Conservation (phyloP, 2,888 invertebrate genomes). For the Oscheius myriophilus region DNA sequence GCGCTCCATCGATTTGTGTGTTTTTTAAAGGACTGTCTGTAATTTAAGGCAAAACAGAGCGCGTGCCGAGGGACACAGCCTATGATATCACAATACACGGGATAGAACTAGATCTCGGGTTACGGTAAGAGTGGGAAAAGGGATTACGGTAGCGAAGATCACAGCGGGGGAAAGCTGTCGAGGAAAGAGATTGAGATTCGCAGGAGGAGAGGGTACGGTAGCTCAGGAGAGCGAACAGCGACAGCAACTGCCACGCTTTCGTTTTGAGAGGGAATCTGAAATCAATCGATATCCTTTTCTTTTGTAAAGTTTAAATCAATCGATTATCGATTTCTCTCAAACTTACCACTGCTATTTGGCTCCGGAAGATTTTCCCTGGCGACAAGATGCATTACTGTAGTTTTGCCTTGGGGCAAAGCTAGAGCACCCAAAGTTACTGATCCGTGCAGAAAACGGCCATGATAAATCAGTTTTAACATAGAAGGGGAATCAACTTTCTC, state of each 20-base stretch:
- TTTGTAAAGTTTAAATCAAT: no score
- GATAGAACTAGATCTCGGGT: slow-evolving; percentile 15
- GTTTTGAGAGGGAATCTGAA: slow-evolving; percentile 67
- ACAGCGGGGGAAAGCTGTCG: slow-evolving; percentile 23
- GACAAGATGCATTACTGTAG: slow-evolving; percentile 99
- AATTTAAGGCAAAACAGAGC: no score
- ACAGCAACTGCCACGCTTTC: slow-evolving; percentile 65
- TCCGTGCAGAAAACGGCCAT: slow-evolving; percentile 82
- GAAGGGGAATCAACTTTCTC: slow-evolving; percentile 88
- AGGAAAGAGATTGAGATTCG: slow-evolving; percentile 18
- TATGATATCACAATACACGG: slow-evolving; percentile 24
- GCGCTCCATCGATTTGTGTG: background rate
- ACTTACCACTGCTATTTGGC: slow-evolving; percentile 79
- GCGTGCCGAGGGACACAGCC: no score
- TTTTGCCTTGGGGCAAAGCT: slow-evolving; percentile 94
- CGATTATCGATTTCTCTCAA: background rate
- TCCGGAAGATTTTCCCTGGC: slow-evolving; percentile 98
- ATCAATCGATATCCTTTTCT: no score
- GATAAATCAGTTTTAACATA: slow-evolving; percentile 97
- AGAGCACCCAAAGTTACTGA: slow-evolving; percentile 77
- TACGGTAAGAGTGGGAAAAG: background rate
- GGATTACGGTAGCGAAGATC: slow-evolving; percentile 15
- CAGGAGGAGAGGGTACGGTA: background rate
- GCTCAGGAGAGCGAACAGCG: slow-evolving; percentile 57
- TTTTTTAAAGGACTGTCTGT: no score